These are phyloP conservation scores for Sceloporus undulatus DNA, from an alignment of 2,113 vertebrate species.

Conservation along the genomic window DNA sequence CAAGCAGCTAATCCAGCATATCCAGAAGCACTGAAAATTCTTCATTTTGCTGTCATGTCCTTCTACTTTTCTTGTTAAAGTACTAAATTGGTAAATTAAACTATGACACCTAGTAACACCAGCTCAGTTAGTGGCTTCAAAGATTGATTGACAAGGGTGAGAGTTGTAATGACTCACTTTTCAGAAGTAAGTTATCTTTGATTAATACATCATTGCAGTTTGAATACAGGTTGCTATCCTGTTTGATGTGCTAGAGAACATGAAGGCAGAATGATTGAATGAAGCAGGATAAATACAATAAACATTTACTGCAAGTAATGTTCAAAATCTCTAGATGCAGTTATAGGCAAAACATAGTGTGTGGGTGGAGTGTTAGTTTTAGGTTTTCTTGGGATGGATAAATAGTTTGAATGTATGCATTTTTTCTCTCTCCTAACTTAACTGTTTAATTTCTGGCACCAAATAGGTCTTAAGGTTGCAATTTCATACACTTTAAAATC, in stretches of 20 bases:
- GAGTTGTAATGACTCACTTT: not conserved
- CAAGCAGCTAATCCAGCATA: not conserved
- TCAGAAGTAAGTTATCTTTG: not conserved
- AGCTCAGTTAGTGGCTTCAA: not conserved
- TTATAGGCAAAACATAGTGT: not conserved
- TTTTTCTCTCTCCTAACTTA: not conserved
- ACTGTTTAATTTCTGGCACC: not conserved
- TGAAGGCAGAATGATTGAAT: not conserved
- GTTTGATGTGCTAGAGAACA: accelerated
- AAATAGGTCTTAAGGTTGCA: not conserved
- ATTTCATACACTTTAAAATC: not conserved
- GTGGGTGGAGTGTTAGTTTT: not conserved
- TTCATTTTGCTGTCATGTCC: constrained; percentile 16
- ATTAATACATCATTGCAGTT: not conserved
- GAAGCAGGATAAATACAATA: not conserved
- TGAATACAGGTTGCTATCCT: accelerated
- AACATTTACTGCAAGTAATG: not conserved
- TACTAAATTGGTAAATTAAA: constrained; percentile 55
- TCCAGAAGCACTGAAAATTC: constrained; percentile 36
- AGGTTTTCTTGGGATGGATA: not conserved
- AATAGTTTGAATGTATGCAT: not conserved
- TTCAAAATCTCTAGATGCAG: not conserved
- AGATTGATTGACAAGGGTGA: not conserved
- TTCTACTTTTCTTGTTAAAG: constrained; percentile 60
- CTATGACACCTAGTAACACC: constrained; percentile 44